Evolutionary conservation across 2,113 vertebrate genomes (phyloP).

Genomic region (Propithecus coquereli): DNA sequence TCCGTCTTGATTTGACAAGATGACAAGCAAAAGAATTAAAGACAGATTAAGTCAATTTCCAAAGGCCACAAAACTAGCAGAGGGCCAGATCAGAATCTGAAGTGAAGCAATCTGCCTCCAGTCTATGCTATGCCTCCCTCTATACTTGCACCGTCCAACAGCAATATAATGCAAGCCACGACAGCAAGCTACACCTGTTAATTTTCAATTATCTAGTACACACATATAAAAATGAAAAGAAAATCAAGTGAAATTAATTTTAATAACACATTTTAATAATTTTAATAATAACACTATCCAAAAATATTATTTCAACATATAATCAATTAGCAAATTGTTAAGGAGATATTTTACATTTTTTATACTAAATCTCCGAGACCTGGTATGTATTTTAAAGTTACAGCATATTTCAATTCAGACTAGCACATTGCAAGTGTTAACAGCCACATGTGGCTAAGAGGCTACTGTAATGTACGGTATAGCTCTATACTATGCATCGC

Average conservation of each 20-base stretch:
- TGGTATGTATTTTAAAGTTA: neutral
- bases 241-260: neutral
- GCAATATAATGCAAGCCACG: neutral
- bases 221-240: neutral
- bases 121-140: neutral
- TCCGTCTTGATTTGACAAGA: neutral
- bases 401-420: neutral
- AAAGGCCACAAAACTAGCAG: neutral
- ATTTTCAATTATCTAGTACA: neutral
- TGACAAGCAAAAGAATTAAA: neutral
- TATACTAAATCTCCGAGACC: neutral
- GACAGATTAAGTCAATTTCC: neutral
- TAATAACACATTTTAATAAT: neutral
- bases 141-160: neutral
- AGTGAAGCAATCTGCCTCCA: neutral
- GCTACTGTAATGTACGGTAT: fast-evolving
- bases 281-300: neutral
- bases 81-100: neutral
- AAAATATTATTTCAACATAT: neutral
- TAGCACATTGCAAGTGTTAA: neutral
- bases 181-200: neutral
- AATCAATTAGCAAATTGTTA: neutral
- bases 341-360: neutral
- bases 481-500: neutral
- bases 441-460: neutral